These are phyloP conservation scores for Callimico goeldii DNA, from an alignment of 2,797 vertebrate species.

Conservation along the genomic window DNA sequence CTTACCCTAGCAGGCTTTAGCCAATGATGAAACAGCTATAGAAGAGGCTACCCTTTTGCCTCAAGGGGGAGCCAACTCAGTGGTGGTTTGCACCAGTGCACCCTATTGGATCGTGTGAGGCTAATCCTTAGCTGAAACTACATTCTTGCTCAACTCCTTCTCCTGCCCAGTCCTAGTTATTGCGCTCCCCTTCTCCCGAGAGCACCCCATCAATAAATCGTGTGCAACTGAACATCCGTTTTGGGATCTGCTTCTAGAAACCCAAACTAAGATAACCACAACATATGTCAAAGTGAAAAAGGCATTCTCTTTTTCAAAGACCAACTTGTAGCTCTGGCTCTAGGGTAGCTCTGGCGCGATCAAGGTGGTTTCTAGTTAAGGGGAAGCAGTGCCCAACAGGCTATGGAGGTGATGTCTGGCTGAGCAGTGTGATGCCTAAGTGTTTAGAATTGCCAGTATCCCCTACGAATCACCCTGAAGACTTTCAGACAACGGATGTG, in stretches of 20 bases:
- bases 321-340: background rate
- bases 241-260: background rate
- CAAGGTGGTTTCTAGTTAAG: background rate
- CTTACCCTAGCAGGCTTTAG: background rate
- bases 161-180: background rate
- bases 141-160: background rate
- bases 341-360: background rate
- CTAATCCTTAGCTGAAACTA: background rate
- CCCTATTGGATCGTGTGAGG: background rate
- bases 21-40: background rate
- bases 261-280: background rate
- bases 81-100: background rate
- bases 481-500: background rate
- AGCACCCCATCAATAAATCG: background rate
- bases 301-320: background rate
- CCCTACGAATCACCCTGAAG: background rate
- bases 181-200: background rate
- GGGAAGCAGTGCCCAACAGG: background rate
- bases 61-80: background rate
- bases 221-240: background rate
- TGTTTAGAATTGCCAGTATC: background rate
- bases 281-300: background rate
- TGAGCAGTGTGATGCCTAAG: background rate
- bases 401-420: background rate
- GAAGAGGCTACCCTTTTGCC: background rate